A percentile compares a stretch with the other conserved stretches of the same genome.
phyloP scores from a whole-genome alignment of 2,888 invertebrate species.

The Anorthoa munda region DNA sequence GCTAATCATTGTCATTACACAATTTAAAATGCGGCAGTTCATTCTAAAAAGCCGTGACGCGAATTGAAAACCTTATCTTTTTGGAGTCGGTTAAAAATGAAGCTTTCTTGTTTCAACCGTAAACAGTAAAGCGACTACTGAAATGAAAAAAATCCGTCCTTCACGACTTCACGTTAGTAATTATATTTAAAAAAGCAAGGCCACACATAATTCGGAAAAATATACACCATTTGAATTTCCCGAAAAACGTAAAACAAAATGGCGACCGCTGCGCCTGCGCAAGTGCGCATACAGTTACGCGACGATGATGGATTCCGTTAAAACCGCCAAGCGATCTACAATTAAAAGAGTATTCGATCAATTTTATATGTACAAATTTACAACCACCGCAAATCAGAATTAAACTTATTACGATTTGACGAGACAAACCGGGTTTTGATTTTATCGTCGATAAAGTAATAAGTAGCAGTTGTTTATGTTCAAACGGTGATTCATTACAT shows the following conservation, averaged over 20 bases:
- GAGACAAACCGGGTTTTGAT: slow-evolving; percentile 15
- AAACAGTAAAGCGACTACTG: not conserved
- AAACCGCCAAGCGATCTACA: slow-evolving; percentile 46
- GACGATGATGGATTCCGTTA: slow-evolving; percentile 53
- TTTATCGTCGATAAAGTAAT: slow-evolving; percentile 41
- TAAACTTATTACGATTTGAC: slow-evolving; percentile 42
- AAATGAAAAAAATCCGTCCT: not conserved
- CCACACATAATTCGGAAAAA: slow-evolving; percentile 28
- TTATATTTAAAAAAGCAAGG: slow-evolving; percentile 24
- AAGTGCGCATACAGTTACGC: slow-evolving; percentile 44
- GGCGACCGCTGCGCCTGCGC: slow-evolving; percentile 2
- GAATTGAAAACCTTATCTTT: not conserved
- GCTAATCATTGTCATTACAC: not conserved
- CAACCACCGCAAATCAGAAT: slow-evolving; percentile 49
- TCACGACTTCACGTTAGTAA: slow-evolving; percentile 15
- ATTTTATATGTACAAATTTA: slow-evolving; percentile 46
- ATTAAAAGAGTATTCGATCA: slow-evolving; percentile 44
- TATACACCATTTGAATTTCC: slow-evolving; percentile 11
- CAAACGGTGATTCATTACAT: slow-evolving; percentile 16
- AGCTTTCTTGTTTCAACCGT: too few species aligned
- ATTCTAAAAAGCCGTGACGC: not conserved
- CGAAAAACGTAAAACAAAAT: slow-evolving; percentile 42
- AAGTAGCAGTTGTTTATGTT: slow-evolving; percentile 12
- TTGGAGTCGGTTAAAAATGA: not conserved
- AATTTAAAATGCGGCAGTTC: not conserved